A percentile compares a stretch with the other conserved stretches of the same genome.
Evolutionary conservation across 30 jellyfish, hydroid and myxozoan species (phyloP).

Genomic region (Aurelia coerulea): DNA sequence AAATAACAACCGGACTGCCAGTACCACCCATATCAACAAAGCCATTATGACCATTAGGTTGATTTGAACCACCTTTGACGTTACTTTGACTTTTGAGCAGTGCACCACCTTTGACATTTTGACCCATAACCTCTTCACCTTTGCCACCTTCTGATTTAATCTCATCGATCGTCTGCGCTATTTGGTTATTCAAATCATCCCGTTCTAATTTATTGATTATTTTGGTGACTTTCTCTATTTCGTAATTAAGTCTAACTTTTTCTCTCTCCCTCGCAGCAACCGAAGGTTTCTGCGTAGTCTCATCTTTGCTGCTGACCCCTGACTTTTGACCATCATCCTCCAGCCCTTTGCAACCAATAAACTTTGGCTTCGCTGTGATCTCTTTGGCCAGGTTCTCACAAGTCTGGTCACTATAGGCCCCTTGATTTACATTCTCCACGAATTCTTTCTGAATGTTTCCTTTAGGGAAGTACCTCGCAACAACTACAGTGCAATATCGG

Average conservation of each 20-base stretch:
- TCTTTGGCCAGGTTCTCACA: conserved; percentile 68
- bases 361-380: not conserved
- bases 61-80: not conserved
- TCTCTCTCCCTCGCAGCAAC: conserved; percentile 23
- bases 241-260: conserved; percentile 25
- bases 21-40: conserved; percentile 87
- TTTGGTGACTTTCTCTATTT: conserved; percentile 16
- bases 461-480: conserved; percentile 84
- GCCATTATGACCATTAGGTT: conserved; percentile 8
- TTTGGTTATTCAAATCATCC: not conserved
- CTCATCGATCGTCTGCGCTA: not conserved
- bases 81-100: not conserved
- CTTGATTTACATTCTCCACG: conserved; percentile 74
- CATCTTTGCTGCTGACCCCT: conserved; percentile 7
- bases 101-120: conserved; percentile 4
- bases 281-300: not conserved
- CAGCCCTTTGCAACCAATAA: conserved; percentile 5
- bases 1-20: conserved; percentile 96
- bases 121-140: not conserved
- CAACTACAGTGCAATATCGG: conserved; percentile 87
- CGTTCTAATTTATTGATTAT: conserved; percentile 24
- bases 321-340: conserved; percentile 5
- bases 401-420: conserved; percentile 70
- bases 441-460: conserved; percentile 83
- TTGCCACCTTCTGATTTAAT: not conserved